Conservation (phyloP, 2,113 vertebrate species). For the Nothobranchius furzeri region DNA sequence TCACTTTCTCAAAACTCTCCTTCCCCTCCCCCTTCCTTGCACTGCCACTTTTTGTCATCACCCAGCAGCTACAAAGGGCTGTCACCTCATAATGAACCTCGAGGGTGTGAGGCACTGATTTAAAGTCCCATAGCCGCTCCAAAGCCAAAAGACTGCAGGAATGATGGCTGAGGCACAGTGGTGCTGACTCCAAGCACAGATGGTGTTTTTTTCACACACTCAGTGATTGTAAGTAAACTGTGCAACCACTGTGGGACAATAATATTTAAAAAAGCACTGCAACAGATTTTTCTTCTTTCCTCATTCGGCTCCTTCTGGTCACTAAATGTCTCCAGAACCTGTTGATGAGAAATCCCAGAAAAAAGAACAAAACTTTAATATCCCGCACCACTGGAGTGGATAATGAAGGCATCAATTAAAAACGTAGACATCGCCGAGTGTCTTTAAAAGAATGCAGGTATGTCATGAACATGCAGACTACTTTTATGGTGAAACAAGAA, state of each 20-base stretch:
- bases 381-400: slow-evolving; percentile 60
- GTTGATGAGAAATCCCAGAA: slow-evolving; percentile 39
- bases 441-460: slow-evolving; percentile 36
- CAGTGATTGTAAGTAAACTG: slow-evolving; percentile 39
- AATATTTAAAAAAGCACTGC: slow-evolving; percentile 29
- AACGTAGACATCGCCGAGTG: slow-evolving; percentile 30
- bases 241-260: slow-evolving; percentile 26
- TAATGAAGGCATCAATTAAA: slow-evolving; percentile 57
- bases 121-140: slow-evolving; percentile 74
- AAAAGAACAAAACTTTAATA: slow-evolving; percentile 45
- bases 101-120: slow-evolving; percentile 67
- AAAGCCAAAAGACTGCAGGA: slow-evolving; percentile 47
- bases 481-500: slow-evolving; percentile 25
- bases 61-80: slow-evolving; percentile 56
- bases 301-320: slow-evolving; percentile 49
- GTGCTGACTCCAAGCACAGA: slow-evolving; percentile 62
- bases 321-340: slow-evolving; percentile 44
- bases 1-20: slow-evolving; percentile 48
- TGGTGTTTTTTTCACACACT: slow-evolving; percentile 63
- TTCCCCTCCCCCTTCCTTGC: neutral
- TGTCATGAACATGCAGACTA: slow-evolving; percentile 7
- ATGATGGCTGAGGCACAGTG: slow-evolving; percentile 46
- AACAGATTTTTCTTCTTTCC: slow-evolving; percentile 44
- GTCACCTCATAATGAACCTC: slow-evolving; percentile 68
- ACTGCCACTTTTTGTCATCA: slow-evolving; percentile 40